A percentile compares a stretch with the other conserved stretches of the same genome.
phyloP scores from a whole-genome alignment of 1,140 invertebrate species.

The Hydropsyche tenuis region DNA sequence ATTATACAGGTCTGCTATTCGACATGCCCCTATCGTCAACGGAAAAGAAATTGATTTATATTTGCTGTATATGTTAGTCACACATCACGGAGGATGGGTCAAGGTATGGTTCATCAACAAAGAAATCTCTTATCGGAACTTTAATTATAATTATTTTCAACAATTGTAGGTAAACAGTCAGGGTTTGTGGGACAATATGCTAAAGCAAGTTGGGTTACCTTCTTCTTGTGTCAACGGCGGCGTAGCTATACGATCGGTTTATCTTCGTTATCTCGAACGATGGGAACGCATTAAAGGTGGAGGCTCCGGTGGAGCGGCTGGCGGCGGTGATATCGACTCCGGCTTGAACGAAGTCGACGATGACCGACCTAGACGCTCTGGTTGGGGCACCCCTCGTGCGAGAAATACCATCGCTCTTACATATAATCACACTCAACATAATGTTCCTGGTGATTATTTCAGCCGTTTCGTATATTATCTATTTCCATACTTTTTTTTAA shows the following conservation, averaged over 20 bases:
- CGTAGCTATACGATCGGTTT: conserved; percentile 87
- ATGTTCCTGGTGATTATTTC: conserved; percentile 68
- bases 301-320: conserved; percentile 16
- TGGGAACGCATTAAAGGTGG: conserved; percentile 53
- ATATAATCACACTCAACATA: conserved; percentile 86
- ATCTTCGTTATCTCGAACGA: conserved; percentile 78
- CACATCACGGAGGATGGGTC: conserved; percentile 87
- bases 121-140: too few species aligned
- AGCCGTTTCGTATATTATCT: not conserved
- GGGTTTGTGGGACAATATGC: conserved; percentile 83
- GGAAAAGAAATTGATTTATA: conserved; percentile 91
- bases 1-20: conserved; percentile 82
- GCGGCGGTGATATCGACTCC: conserved; percentile 79
- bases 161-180: conserved; percentile 82
- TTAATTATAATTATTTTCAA: too few species aligned
- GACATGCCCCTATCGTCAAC: conserved; percentile 79
- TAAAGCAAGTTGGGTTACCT: conserved; percentile 78
- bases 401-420: conserved; percentile 77
- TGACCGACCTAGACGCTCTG: conserved; percentile 70
- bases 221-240: conserved; percentile 84
- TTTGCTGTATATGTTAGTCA: conserved; percentile 89
- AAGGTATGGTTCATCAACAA: conserved; percentile 66
- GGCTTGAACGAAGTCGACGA: conserved; percentile 78
- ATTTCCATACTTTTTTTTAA: conserved; percentile 6
- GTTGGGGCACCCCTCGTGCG: conserved; percentile 68